Percentiles rank a stretch among this genome's conserved stretches.
Conservation (phyloP, 2,797 vertebrate genomes). For the Acanthurus tractus region DNA sequence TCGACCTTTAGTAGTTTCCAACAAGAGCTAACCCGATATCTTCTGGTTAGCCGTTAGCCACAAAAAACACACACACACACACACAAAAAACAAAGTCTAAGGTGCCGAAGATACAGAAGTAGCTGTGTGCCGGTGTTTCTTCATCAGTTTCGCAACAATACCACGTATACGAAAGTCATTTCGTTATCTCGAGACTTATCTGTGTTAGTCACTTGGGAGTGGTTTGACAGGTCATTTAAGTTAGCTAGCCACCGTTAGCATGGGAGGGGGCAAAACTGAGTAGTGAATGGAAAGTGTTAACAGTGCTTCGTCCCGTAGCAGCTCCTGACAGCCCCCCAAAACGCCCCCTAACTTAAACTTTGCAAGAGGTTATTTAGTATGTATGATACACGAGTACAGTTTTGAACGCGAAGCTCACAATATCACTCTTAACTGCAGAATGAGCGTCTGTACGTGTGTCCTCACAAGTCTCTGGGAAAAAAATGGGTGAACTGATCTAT, state of each 20-base stretch:
- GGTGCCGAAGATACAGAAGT: constrained; percentile 22
- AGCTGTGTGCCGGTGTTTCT: not conserved
- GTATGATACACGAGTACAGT: rapidly evolving
- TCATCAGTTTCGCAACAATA: constrained; percentile 51
- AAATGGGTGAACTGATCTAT: not conserved
- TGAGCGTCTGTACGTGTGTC: rapidly evolving
- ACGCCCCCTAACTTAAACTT: not conserved
- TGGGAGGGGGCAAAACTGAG: constrained; percentile 22
- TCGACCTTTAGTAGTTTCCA: constrained; percentile 31
- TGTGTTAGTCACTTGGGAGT: constrained; percentile 33
- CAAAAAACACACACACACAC: too few relatives aligned
- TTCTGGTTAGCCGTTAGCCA: not conserved
- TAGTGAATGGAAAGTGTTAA: not conserved
- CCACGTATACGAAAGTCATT: not conserved
- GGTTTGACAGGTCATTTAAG: constrained; percentile 15
- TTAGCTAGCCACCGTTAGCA: constrained; percentile 30
- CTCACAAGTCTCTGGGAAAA: too few relatives aligned
- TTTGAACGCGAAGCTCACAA: rapidly evolving
- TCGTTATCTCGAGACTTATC: not conserved
- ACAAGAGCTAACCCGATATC: not conserved
- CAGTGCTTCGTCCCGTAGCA: too few relatives aligned
- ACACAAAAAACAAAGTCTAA: constrained; percentile 1
- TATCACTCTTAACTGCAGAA: not conserved
- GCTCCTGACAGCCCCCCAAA: too few relatives aligned
- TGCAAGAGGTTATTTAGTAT: not conserved